Evolutionary conservation across 2,888 invertebrate species (phyloP).

Genomic region (Nemotelus pantherinus): DNA sequence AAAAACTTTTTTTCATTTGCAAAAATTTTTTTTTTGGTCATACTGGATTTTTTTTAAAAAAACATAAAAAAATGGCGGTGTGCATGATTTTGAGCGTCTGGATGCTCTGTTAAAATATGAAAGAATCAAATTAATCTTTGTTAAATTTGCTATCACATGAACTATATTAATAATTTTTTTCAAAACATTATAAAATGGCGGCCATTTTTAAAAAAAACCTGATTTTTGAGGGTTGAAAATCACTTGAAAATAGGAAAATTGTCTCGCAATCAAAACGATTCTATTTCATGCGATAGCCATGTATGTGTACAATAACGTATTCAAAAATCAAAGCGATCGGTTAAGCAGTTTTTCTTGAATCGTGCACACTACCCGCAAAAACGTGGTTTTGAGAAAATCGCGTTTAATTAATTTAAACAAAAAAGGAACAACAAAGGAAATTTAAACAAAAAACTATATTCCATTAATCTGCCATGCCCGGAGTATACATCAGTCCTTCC

Average conservation of each 20-base stretch:
- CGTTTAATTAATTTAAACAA: no score
- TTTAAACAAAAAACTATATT: background rate
- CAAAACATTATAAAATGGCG: background rate
- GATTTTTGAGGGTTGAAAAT: constrained; percentile 2
- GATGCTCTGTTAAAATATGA: background rate
- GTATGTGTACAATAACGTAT: background rate
- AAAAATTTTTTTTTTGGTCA: constrained; percentile 18
- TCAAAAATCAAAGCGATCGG: constrained; percentile 9
- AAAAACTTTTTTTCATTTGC: background rate
- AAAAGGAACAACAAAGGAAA: no score
- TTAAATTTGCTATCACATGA: background rate
- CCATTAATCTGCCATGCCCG: background rate
- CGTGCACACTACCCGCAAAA: background rate
- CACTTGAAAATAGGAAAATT: background rate
- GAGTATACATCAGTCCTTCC: background rate
- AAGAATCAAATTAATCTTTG: background rate
- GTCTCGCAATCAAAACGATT: background rate
- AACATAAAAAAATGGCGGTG: background rate
- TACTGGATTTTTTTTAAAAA: constrained; percentile 16
- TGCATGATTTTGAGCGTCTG: background rate
- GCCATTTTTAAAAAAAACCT: background rate
- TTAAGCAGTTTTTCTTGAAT: background rate
- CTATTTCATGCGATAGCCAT: background rate
- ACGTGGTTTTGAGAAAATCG: constrained; percentile 6
- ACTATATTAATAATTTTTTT: background rate